A percentile compares a stretch with the other conserved stretches of the same genome.
phyloP scores from a whole-genome alignment of 2,113 vertebrate genomes.

The Lota lota region DNA sequence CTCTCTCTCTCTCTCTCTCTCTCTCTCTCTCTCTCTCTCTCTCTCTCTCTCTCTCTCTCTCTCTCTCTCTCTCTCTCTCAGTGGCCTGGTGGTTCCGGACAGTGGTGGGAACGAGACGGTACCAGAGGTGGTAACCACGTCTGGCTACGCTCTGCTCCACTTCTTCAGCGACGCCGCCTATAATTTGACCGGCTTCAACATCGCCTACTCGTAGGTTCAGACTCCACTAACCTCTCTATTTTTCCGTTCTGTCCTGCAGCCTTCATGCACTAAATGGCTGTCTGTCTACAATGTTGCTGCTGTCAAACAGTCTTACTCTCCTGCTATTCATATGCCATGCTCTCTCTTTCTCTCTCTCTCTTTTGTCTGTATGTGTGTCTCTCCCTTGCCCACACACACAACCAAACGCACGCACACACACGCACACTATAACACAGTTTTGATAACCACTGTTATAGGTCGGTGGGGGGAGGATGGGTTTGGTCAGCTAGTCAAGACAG shows the following conservation, averaged over 20 bases:
- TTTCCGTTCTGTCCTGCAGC: background rate
- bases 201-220: slow-evolving; percentile 89
- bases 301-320: too few relatives aligned
- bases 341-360: too few relatives aligned
- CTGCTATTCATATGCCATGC: too few relatives aligned
- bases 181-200: slow-evolving; percentile 93
- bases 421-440: too few relatives aligned
- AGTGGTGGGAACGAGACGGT: slow-evolving; percentile 86
- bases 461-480: background rate
- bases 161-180: slow-evolving; percentile 97
- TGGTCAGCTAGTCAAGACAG: background rate
- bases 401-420: too few relatives aligned
- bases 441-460: background rate
- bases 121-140: slow-evolving; percentile 91
- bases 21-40: background rate
- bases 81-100: slow-evolving; percentile 90
- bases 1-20: background rate
- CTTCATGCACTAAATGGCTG: too few relatives aligned
- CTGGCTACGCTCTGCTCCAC: slow-evolving; percentile 91
- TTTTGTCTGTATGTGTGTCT: too few relatives aligned
- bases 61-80: slow-evolving; percentile 49
- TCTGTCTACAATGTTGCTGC: too few relatives aligned
- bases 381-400: too few relatives aligned
- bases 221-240: background rate
- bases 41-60: background rate